phyloP scores from a whole-genome alignment of 1,140 invertebrate genomes.

The Caligus rogercresseyi region DNA sequence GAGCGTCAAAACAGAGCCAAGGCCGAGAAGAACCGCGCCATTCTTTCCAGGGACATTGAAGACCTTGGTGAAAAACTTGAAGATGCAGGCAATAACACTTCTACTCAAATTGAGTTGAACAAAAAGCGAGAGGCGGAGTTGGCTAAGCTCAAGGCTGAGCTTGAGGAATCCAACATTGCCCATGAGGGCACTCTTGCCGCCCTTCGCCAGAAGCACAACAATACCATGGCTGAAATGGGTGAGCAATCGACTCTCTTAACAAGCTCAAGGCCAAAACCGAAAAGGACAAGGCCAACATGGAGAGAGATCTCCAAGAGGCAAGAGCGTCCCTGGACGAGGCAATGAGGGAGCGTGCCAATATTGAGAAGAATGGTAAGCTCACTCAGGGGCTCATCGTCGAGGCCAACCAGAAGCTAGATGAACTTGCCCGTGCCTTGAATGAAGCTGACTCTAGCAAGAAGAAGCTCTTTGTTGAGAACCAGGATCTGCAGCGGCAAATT shows the following conservation, averaged over 20 bases:
- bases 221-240: constrained; percentile 91
- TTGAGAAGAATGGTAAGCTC: constrained; percentile 37
- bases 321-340: constrained; percentile 72
- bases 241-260: constrained; percentile 99
- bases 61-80: constrained; percentile 40
- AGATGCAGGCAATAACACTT: constrained; percentile 87
- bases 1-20: constrained; percentile 66
- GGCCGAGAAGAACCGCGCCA: constrained; percentile 40
- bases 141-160: constrained; percentile 52
- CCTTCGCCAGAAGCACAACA: constrained; percentile 97
- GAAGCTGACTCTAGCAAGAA: constrained; percentile 91
- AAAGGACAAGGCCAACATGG: constrained; percentile 51
- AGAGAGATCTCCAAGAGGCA: constrained; percentile 83
- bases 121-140: constrained; percentile 45
- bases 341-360: constrained; percentile 46
- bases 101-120: constrained; percentile 53
- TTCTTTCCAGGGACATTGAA: constrained; percentile 39
- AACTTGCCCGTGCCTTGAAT: constrained; percentile 79
- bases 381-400: constrained; percentile 41
- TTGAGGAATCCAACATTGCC: constrained; percentile 95
- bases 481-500: constrained; percentile 32
- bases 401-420: constrained; percentile 82
- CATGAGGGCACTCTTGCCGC: constrained; percentile 86
- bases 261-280: constrained; percentile 73
- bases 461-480: constrained; percentile 89